Evolutionary conservation across 2,797 vertebrate genomes (phyloP).

Genomic region (Chelon auratus): DNA sequence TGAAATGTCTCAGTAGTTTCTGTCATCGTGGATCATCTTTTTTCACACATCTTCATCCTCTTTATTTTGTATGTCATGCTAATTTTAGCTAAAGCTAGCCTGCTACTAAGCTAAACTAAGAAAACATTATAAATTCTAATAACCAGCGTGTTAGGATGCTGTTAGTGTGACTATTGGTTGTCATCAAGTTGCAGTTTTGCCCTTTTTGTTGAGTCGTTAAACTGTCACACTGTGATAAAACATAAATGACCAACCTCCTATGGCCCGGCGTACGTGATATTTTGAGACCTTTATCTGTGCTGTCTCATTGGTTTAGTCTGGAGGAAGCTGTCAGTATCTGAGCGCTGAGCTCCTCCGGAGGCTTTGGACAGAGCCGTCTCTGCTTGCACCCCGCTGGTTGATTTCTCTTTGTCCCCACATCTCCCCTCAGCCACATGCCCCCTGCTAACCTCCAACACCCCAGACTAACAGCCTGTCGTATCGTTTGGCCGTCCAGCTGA

Average conservation of each 20-base stretch:
- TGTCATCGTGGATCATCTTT: background rate
- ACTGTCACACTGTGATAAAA: no score
- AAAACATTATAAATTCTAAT: no score
- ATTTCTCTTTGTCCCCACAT: slow-evolving; percentile 35
- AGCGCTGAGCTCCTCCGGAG: slow-evolving; percentile 2
- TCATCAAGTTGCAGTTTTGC: background rate
- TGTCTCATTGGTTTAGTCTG: slow-evolving; percentile 9
- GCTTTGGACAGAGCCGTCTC: slow-evolving; percentile 1
- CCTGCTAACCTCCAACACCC: slow-evolving; percentile 34
- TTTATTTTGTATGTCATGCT: background rate
- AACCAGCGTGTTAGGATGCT: no score
- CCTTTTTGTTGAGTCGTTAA: no score
- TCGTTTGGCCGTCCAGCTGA: slow-evolving; percentile 43
- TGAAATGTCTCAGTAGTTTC: background rate
- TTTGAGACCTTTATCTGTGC: background rate
- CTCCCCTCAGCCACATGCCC: slow-evolving; percentile 15
- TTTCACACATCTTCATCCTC: background rate
- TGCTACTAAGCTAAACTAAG: background rate
- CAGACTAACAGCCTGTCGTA: slow-evolving; percentile 40
- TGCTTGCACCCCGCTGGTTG: slow-evolving; percentile 29
- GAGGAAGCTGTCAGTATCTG: slow-evolving; percentile 18
- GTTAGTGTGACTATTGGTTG: background rate
- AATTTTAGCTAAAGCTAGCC: background rate
- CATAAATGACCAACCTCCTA: background rate
- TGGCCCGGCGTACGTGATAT: background rate